Evolutionary conservation across 2,888 invertebrate genomes (phyloP).

Genomic region (Rapana venosa): DNA sequence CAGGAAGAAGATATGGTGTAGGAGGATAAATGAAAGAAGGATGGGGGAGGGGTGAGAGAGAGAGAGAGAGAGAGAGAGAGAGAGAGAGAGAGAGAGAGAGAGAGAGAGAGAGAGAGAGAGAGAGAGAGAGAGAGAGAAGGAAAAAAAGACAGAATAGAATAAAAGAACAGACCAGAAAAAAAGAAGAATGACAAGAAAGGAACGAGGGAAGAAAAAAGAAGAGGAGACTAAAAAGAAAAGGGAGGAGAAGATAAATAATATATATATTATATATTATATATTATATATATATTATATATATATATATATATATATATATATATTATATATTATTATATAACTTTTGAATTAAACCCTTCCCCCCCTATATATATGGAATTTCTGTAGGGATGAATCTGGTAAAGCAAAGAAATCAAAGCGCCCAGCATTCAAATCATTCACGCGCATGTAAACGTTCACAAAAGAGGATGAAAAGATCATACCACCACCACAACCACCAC

Average conservation of each 20-base stretch:
- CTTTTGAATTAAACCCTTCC: no score
- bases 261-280: not conserved
- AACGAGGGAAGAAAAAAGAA: not conserved
- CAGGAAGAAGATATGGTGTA: not conserved
- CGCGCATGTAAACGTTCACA: no score
- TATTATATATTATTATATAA: not conserved
- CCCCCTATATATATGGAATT: no score
- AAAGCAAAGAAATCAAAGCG: no score
- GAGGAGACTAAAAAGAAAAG: not conserved
- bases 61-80: slow-evolving; percentile 12
- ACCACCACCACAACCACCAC: no score
- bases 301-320: not conserved
- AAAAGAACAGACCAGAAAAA: not conserved
- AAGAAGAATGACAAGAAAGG: not conserved
- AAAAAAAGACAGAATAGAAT: not conserved
- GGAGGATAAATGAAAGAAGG: not conserved
- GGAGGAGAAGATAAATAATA: not conserved
- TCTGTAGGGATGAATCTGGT: no score
- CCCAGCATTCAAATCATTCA: no score
- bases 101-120: slow-evolving; percentile 10
- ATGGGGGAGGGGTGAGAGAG: not conserved
- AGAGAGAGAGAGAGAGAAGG: slow-evolving; percentile 6
- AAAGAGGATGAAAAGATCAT: no score
- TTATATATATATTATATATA: not conserved
- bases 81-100: slow-evolving; percentile 18